Evolutionary conservation across 1,140 invertebrate species (phyloP).

Genomic region (Penaeus vannamei): DNA sequence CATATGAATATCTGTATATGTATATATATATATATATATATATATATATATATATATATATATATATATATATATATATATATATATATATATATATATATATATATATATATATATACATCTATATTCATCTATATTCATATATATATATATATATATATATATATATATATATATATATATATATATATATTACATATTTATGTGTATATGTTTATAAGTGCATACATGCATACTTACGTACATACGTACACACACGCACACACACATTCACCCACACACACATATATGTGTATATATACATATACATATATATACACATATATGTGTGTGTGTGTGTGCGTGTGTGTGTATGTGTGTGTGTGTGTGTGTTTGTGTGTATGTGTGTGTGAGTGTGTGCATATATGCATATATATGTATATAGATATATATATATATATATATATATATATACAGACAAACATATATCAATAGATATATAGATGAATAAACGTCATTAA

Average conservation of each 20-base stretch:
- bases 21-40: slow-evolving; percentile 27
- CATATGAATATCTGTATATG: too few species aligned
- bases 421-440: too few species aligned
- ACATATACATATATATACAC: too few species aligned
- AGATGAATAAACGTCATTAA: too few species aligned
- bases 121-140: slow-evolving; percentile 31
- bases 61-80: slow-evolving; percentile 32
- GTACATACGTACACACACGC: neutral
- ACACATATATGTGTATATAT: too few species aligned
- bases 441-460: too few species aligned
- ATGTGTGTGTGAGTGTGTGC: too few species aligned
- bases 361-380: too few species aligned
- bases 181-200: slow-evolving; percentile 19
- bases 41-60: slow-evolving; percentile 33
- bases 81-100: slow-evolving; percentile 39
- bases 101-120: slow-evolving; percentile 35
- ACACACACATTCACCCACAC: neutral
- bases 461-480: too few species aligned
- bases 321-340: too few species aligned
- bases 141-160: slow-evolving; percentile 39
- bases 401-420: too few species aligned
- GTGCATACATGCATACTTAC: neutral
- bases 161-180: slow-evolving; percentile 37
- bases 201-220: slow-evolving; percentile 17
- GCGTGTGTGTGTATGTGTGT: too few species aligned